phyloP scores from a whole-genome alignment of 2,888 invertebrate genomes.

The Idaea aversata region DNA sequence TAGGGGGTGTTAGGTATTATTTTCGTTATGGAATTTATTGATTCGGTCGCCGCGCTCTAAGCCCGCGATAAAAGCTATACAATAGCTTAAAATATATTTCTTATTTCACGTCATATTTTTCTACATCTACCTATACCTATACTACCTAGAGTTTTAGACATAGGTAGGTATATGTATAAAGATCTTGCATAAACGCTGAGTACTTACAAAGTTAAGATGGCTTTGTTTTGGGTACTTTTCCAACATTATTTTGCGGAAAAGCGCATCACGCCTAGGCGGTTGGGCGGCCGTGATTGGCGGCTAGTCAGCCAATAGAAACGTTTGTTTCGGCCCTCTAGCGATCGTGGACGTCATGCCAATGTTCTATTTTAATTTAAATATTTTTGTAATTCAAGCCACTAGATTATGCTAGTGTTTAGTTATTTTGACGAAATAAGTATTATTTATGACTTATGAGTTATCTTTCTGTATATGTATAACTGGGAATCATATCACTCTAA shows the following conservation, averaged over 20 bases:
- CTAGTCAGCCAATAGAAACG: constrained; percentile 60
- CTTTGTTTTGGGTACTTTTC: constrained; percentile 13
- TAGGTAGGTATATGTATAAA: no score
- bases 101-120: no score
- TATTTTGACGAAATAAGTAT: neutral
- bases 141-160: no score
- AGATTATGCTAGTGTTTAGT: neutral
- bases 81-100: no score
- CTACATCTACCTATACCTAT: no score
- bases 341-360: constrained; percentile 66
- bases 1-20: no score
- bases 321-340: constrained; percentile 56
- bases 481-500: no score
- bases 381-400: neutral
- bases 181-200: neutral
- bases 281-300: constrained; percentile 66
- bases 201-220: constrained; percentile 22
- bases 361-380: constrained; percentile 69
- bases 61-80: no score
- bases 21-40: no score
- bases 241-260: constrained; percentile 49
- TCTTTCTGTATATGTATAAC: no score
- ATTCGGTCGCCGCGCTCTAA: no score
- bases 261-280: constrained; percentile 53
- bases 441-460: no score